phyloP scores from a whole-genome alignment of 2,797 vertebrate genomes.

The Orestias chungarensis region DNA sequence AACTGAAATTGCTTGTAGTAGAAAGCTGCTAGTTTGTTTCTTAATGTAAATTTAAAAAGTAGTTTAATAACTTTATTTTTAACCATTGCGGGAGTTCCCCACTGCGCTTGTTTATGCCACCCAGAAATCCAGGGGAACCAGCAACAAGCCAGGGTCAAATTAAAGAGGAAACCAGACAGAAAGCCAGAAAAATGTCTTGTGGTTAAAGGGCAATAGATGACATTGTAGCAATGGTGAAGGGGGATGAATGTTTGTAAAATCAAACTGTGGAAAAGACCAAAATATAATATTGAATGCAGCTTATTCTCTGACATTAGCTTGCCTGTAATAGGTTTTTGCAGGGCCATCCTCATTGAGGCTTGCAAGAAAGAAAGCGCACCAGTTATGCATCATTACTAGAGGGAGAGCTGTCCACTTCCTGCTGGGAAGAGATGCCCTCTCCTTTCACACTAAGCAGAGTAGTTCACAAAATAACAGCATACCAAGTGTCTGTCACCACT shows the following conservation, averaged over 20 bases:
- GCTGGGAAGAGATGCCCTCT: slow-evolving; percentile 81
- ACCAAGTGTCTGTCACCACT: slow-evolving; percentile 56
- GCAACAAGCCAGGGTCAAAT: slow-evolving; percentile 85
- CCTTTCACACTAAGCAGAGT: slow-evolving; percentile 77
- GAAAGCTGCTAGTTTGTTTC: background rate
- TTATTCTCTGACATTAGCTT: slow-evolving; percentile 75
- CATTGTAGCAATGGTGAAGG: slow-evolving; percentile 42
- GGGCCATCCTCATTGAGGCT: slow-evolving; percentile 65
- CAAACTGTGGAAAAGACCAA: slow-evolving; percentile 67
- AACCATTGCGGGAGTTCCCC: slow-evolving; percentile 81
- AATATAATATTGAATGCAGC: slow-evolving; percentile 69
- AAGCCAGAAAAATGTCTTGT: slow-evolving; percentile 46
- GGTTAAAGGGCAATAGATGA: slow-evolving; percentile 49
- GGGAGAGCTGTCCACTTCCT: slow-evolving; percentile 76
- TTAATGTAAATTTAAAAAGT: background rate
- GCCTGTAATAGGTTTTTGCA: slow-evolving; percentile 72
- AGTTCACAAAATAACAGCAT: slow-evolving; percentile 82
- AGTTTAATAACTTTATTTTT: background rate
- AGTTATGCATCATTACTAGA: slow-evolving; percentile 80
- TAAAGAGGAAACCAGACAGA: slow-evolving; percentile 80
- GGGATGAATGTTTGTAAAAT: slow-evolving; percentile 79
- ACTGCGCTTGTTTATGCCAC: slow-evolving; percentile 94
- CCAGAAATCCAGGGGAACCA: slow-evolving; percentile 76
- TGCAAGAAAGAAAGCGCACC: slow-evolving; percentile 64
- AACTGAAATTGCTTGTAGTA: background rate